Conservation (phyloP, 2,888 invertebrate genomes). For the Scelioninae gen. 1 region DNA sequence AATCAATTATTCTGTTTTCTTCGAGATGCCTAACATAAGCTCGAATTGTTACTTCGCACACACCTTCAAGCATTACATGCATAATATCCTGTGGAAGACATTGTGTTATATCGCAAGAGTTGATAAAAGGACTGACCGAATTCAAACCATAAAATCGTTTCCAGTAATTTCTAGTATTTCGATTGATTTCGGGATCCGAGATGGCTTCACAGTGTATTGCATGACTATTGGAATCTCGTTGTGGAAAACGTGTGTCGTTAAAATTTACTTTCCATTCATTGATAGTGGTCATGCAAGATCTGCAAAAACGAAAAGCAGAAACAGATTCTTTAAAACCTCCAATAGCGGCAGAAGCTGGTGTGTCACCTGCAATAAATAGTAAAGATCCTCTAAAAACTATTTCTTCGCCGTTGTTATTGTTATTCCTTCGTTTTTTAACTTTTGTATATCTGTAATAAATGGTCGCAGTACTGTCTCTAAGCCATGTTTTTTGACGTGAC, state of each 20-base stretch:
- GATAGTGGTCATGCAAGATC: conserved; percentile 46
- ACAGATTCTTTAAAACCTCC: conserved; percentile 72
- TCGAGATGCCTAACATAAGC: conserved; percentile 37
- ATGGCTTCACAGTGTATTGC: conserved; percentile 12
- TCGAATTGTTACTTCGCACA: conserved; percentile 5
- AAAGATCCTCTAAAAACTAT: conserved; percentile 66
- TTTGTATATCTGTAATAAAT: conserved; percentile 60
- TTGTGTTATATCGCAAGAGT: conserved; percentile 47
- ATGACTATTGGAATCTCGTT: conserved; percentile 1
- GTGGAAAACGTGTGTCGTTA: not conserved
- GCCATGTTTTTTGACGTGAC: conserved; percentile 48
- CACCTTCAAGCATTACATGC: conserved; percentile 59
- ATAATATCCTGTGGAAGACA: conserved; percentile 61
- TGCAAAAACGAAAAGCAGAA: conserved; percentile 65
- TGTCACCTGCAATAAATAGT: conserved; percentile 69
- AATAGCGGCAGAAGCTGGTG: conserved; percentile 69
- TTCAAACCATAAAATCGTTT: conserved; percentile 61
- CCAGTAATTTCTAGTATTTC: conserved; percentile 41
- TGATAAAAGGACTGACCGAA: conserved; percentile 34
- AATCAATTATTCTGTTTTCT: conserved; percentile 30
- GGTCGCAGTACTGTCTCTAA: conserved; percentile 56
- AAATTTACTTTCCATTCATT: not conserved
- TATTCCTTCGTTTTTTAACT: conserved; percentile 45
- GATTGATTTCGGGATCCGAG: not conserved
- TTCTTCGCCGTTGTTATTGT: conserved; percentile 7